Conservation (phyloP, 2,797 vertebrate genomes). For the Setipinna tenuifilis region DNA sequence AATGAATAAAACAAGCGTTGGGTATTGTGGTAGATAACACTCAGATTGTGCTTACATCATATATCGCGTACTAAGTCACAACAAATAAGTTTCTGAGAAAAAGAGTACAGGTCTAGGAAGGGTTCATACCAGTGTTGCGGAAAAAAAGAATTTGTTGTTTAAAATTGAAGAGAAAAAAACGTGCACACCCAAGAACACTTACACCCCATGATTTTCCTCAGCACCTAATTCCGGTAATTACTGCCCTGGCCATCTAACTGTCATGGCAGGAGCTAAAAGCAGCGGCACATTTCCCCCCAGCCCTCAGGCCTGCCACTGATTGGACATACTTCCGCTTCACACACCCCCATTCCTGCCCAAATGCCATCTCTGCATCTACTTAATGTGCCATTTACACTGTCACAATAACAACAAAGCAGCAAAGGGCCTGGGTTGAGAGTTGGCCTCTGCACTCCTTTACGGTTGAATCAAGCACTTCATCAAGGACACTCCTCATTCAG, state of each 20-base stretch:
- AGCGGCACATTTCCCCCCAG: constrained; percentile 49
- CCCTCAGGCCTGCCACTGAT: constrained; percentile 39
- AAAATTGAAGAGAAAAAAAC: constrained; percentile 37
- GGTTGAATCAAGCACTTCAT: neutral
- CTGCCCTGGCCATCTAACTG: constrained; percentile 49
- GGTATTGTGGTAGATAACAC: neutral
- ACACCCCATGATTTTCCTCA: constrained; percentile 55
- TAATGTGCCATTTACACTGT: constrained; percentile 6
- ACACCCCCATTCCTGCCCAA: constrained; percentile 39
- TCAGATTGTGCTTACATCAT: no score
- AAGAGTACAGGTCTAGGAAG: neutral
- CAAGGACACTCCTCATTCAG: constrained; percentile 1
- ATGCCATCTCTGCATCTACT: constrained; percentile 47
- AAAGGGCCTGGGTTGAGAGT: neutral
- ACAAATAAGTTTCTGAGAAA: neutral
- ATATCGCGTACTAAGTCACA: no score
- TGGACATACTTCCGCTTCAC: constrained; percentile 44
- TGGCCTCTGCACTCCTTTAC: neutral
- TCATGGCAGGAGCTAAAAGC: constrained; percentile 43
- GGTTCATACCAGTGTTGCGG: neutral
- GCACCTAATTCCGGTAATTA: constrained; percentile 55
- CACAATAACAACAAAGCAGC: constrained; percentile 16
- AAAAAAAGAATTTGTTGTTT: constrained; percentile 28
- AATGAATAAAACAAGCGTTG: neutral
- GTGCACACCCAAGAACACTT: constrained; percentile 41